Percentiles rank a stretch among this genome's conserved stretches.
Evolutionary conservation across 2,888 invertebrate genomes (phyloP).

Genomic region (Drepanosiphum platanoidis): DNA sequence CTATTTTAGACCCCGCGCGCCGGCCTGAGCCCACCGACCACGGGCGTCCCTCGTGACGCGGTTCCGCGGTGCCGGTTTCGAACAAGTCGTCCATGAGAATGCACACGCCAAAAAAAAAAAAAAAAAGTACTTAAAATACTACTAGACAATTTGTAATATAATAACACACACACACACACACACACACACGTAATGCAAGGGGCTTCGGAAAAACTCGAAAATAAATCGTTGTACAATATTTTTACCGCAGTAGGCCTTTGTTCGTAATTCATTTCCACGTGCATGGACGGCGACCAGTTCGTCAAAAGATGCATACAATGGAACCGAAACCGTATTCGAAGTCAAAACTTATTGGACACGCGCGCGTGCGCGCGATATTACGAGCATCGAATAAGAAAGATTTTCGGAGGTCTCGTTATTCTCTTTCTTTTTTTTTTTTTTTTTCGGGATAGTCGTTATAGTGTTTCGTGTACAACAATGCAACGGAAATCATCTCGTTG

Average conservation of each 20-base stretch:
- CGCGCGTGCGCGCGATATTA: background rate
- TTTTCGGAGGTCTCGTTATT: background rate
- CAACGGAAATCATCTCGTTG: background rate
- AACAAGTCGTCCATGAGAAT: constrained; percentile 58
- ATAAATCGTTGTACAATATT: constrained; percentile 15
- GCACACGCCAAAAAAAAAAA: constrained; percentile 39
- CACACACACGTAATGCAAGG: too few relatives aligned
- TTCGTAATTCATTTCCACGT: constrained; percentile 5
- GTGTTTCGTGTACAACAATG: background rate
- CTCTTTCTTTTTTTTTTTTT: too few relatives aligned
- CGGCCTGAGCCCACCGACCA: background rate
- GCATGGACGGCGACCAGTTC: background rate
- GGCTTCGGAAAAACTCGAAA: constrained; percentile 7
- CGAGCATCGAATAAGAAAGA: too few relatives aligned
- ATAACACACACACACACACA: too few relatives aligned
- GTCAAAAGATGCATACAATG: constrained; percentile 29
- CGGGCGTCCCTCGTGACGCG: constrained; percentile 29
- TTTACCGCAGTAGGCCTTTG: constrained; percentile 30
- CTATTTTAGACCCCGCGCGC: constrained; percentile 19
- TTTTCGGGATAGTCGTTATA: background rate
- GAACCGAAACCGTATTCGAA: constrained; percentile 1
- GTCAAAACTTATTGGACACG: constrained; percentile 19
- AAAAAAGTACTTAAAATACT: constrained; percentile 7
- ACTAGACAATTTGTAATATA: constrained; percentile 10
- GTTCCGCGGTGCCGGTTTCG: constrained; percentile 43